Base-by-base conservation (phyloP, 2,888 invertebrate species). In the Tetanocera ferruginea region DNA sequence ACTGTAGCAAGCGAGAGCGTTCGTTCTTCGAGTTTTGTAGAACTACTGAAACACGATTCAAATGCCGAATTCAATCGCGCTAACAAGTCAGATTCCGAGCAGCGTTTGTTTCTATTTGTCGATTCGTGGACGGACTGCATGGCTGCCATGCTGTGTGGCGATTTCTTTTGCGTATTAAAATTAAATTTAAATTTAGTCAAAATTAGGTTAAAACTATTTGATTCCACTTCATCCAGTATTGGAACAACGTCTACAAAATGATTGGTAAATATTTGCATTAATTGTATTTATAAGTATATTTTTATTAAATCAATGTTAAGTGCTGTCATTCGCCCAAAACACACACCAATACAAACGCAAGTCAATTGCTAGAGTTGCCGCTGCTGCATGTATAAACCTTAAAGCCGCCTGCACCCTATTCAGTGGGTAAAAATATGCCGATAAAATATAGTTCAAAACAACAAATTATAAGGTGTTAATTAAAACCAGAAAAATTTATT, bases 151-250 rank as follows among this genome's bases (percentile, higher is more conserved):
- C 77, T 79, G 77, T 79, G 79, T 83, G 80, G 76, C 77, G 84
- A 84, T 85, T 86, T 83, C 76, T 81, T 84, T 83, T 84, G 83
- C 83, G 83, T 83, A 82, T 85, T 83, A 84, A 82, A 80, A 82
- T 84, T 82, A 84, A 82, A 80, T 82, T 80, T 71, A 77, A 83
- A 82, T 78, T 82, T 82, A 82, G 82, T 83, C 72, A 81, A 83
- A 85, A 84, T 84, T 84, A 82, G 83, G 83, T 84, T 83, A 82
- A 83, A 82, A 81, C 81, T 82, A 84, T 80, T 79, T 57, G 77
- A 80, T 78, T 78, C 25, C 37, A 37, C 28, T 70, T 28, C 55
- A 25, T 51, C 69, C 51, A 51, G 37, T 25, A 69, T 72, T 64
- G 51, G 51, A 76, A 60, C 67, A 71, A 78, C 67, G 77, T 76